Evolutionary conservation across 2,797 vertebrate species (phyloP), one percentile per base, ranked within the genome.

Genomic region (Tapirus indicus): DNA sequence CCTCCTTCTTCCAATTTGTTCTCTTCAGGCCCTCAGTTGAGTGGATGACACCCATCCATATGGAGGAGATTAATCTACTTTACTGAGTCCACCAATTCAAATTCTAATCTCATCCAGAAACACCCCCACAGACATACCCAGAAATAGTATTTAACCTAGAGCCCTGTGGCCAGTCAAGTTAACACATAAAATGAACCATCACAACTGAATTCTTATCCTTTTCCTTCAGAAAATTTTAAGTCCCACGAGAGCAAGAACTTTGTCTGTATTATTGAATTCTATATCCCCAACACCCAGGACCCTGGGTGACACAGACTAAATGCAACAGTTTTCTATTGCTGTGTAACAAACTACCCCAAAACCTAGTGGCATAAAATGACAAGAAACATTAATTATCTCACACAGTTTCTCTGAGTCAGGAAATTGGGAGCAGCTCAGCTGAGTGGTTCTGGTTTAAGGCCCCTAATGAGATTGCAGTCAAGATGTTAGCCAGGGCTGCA

Each of bases 281-380:
- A 1, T 23, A 35, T 27, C 52, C 25, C 21, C 16, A 79, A 58
- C 27, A 87, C 54, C 35, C 44, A 20, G 23, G 35, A 38, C 16
- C 54, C 10, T n/a, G 25, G 54, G 38, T 85, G 35, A 27, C 25
- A 66, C n/a, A 47, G 25, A 80, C 29, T 35, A 86, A 35, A 75
- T 41, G 8, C 25, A 75, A 68, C 7, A 80, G 74, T 4, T 85
- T 60, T 10, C 79, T 82, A 49, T 18, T 77, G 29, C 74, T 77
- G 13, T 69, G 52, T 90, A 97, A 95, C 60, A 95, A 91, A 90
- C 20, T n/a, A 29, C 18, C 38, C 20, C 75, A 71, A 62, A 47
- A 25, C 10, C 62, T 69, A 58, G 38, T 12, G 32, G 32, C 18
- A 77, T 56, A 64, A 69, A 62, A 56, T 72, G 56, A 79, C 9